Conservation (phyloP, 1,140 invertebrate genomes). For the Drosophila ogumai region DNA sequence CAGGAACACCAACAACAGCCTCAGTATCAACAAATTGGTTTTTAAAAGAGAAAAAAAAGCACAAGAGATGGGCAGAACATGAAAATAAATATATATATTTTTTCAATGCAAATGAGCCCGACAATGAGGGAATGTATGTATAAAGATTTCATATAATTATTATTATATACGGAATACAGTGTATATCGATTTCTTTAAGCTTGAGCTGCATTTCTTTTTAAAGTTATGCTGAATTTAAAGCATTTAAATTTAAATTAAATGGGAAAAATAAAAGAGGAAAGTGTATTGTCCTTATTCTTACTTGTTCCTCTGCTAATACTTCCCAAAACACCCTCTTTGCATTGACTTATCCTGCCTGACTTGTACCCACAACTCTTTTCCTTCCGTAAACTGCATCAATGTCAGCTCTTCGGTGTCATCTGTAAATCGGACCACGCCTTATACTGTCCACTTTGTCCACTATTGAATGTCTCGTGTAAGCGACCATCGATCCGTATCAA, state of each 20-base stretch:
- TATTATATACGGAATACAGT: neutral
- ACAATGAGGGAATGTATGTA: neutral
- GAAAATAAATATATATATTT: slow-evolving; percentile 17
- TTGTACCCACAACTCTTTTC: slow-evolving; percentile 3
- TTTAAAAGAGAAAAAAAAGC: slow-evolving; percentile 37
- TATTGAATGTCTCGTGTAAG: slow-evolving; percentile 14
- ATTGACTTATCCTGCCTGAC: neutral
- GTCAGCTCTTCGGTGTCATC: slow-evolving; percentile 16
- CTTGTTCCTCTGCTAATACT: neutral
- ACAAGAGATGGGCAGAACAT: slow-evolving; percentile 15
- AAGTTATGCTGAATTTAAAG: neutral
- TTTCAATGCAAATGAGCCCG: slow-evolving; percentile 15
- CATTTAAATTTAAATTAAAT: neutral
- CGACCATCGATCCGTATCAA: slow-evolving; percentile 63
- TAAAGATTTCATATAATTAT: neutral
- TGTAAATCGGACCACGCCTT: slow-evolving; percentile 23
- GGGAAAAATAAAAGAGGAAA: neutral
- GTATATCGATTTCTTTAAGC: neutral
- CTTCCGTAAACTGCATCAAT: slow-evolving; percentile 10
- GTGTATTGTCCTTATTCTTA: too few relatives aligned
- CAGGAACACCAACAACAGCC: slow-evolving; percentile 8
- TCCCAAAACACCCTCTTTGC: neutral
- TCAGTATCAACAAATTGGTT: slow-evolving; percentile 57
- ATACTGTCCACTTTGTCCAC: neutral
- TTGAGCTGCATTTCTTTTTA: neutral